Conservation (phyloP, 2,888 invertebrate species). For the Deilephila porcellus region DNA sequence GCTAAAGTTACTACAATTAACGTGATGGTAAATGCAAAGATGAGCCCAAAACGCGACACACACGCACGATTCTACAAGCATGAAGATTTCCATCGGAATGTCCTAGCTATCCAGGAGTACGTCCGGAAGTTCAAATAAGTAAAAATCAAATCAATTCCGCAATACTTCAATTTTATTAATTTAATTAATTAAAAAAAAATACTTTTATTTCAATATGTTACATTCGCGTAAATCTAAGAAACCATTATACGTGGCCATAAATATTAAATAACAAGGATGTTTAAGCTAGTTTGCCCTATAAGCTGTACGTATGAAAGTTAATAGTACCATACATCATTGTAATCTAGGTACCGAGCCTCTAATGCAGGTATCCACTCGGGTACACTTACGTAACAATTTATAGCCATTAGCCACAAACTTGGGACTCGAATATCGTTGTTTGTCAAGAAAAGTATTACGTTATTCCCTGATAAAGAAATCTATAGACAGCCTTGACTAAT, state of each 20-base stretch:
- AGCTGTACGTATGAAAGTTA: conserved; percentile 21
- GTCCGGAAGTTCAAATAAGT: too few species aligned
- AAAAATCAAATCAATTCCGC: too few species aligned
- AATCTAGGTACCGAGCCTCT: conserved; percentile 25
- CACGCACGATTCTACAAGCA: too few species aligned
- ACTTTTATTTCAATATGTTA: too few species aligned
- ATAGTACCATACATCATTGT: conserved; percentile 14
- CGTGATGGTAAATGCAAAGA: neutral
- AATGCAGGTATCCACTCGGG: conserved; percentile 33
- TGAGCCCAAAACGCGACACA: too few species aligned
- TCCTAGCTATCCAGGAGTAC: too few species aligned
- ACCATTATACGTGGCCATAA: neutral
- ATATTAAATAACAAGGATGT: neutral
- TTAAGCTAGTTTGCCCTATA: conserved; percentile 4
- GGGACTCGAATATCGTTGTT: conserved; percentile 38
- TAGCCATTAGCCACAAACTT: conserved; percentile 37
- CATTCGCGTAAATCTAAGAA: too few species aligned
- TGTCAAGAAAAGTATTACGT: conserved; percentile 31
- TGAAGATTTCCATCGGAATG: too few species aligned
- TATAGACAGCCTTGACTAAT: conserved; percentile 7
- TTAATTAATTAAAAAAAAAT: too few species aligned
- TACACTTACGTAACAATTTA: conserved; percentile 43
- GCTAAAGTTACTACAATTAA: too few species aligned
- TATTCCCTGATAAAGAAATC: conserved; percentile 32
- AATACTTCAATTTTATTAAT: too few species aligned